A percentile compares a stretch with the other conserved stretches of the same genome.
These are phyloP conservation scores for Drosophila aldrichi DNA, from an alignment of 2,888 invertebrate species.

Conservation along the genomic window DNA sequence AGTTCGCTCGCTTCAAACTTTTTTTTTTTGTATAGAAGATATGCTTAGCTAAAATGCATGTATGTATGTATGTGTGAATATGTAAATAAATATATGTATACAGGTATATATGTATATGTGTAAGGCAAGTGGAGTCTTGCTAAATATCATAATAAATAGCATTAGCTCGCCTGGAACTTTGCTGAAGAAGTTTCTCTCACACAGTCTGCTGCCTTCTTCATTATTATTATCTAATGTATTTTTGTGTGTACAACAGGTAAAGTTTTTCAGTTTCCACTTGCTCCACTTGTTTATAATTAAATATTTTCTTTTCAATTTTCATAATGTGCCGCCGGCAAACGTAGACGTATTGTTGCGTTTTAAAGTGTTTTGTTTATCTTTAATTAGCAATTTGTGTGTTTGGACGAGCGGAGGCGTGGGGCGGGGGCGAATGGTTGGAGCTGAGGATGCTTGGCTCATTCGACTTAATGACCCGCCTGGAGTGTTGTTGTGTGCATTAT, in stretches of 20 bases:
- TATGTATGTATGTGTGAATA: not conserved
- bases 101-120: not conserved
- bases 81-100: not conserved
- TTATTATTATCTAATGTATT: constrained; percentile 1
- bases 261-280: constrained; percentile 45
- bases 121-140: not conserved
- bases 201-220: not conserved
- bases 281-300: constrained; percentile 53
- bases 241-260: constrained; percentile 56
- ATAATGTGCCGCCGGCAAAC: constrained; percentile 27
- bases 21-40: not conserved
- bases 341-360: constrained; percentile 41
- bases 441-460: constrained; percentile 3
- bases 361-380: constrained; percentile 70
- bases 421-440: not conserved
- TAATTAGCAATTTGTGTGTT: constrained; percentile 63
- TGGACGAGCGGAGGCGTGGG: not conserved
- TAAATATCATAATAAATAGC: constrained; percentile 41
- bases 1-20: not conserved
- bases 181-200: not conserved
- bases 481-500: constrained; percentile 44
- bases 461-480: constrained; percentile 62
- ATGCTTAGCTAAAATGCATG: not conserved
- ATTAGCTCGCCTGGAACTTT: constrained; percentile 20
- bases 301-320: constrained; percentile 69